Conservation (phyloP, 2,888 invertebrate genomes). For the Protophormia terraenovae region DNA sequence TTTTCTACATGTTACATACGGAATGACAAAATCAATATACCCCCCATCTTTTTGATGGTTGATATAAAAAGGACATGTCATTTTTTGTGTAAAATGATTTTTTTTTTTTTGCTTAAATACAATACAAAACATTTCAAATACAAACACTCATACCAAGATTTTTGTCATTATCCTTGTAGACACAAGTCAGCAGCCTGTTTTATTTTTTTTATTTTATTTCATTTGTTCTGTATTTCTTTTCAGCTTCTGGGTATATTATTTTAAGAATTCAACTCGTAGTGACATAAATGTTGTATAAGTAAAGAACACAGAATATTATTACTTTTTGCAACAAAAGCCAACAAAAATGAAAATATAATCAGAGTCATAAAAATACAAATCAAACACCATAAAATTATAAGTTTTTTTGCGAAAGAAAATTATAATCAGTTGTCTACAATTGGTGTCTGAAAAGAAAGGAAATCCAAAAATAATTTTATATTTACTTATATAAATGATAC, state of each 20-base stretch:
- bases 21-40: no score
- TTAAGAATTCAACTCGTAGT: neutral
- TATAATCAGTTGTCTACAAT: constrained; percentile 25
- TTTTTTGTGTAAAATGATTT: no score
- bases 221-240: no score
- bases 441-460: neutral
- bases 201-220: constrained; percentile 1
- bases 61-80: no score
- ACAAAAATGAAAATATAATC: constrained; percentile 26
- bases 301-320: no score
- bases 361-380: constrained; percentile 38
- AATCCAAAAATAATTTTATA: constrained; percentile 25
- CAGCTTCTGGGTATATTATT: neutral
- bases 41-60: no score
- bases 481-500: no score
- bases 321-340: neutral
- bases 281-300: constrained; percentile 36
- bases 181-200: constrained; percentile 25
- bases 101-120: no score
- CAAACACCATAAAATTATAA: neutral
- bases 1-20: no score
- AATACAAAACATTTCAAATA: no score
- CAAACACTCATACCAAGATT: no score
- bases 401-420: neutral
- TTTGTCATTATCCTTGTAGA: constrained; percentile 21